phyloP scores from a whole-genome alignment of 1,140 invertebrate genomes.

The Musca domestica region DNA sequence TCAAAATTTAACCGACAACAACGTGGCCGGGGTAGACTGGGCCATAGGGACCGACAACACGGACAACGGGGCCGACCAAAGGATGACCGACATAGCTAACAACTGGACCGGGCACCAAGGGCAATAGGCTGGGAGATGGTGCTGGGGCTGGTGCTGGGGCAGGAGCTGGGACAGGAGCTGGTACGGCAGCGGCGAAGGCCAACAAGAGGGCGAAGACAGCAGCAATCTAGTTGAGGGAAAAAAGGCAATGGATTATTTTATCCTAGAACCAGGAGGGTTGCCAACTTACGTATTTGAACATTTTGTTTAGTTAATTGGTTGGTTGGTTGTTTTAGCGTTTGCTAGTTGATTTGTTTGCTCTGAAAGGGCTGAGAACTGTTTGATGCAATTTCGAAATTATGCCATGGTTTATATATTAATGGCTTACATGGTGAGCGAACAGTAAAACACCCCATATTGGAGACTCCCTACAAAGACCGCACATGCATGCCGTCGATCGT shows the following conservation, averaged over 20 bases:
- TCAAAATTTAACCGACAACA: not conserved
- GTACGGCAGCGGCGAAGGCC: not conserved
- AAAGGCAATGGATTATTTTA: not conserved
- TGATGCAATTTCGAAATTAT: slow-evolving; percentile 3
- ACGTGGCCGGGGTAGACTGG: not conserved
- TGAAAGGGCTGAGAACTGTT: slow-evolving; percentile 13
- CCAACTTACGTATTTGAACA: slow-evolving; percentile 38
- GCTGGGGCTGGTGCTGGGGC: slow-evolving; percentile 2
- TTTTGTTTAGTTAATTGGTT: slow-evolving; percentile 33
- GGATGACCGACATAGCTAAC: not conserved
- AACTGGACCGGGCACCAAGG: slow-evolving; percentile 1
- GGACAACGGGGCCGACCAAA: not conserved
- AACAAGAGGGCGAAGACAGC: slow-evolving; percentile 16
- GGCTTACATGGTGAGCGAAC: not conserved
- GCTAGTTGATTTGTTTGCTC: not conserved
- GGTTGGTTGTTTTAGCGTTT: not conserved
- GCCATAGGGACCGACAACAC: slow-evolving; percentile 2
- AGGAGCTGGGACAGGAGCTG: slow-evolving; percentile 10
- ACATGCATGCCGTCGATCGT: not conserved
- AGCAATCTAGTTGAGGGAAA: not conserved
- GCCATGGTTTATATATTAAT: slow-evolving; percentile 12
- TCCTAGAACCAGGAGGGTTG: too few relatives aligned
- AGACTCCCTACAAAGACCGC: too few relatives aligned
- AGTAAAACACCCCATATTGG: too few relatives aligned
- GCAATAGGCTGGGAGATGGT: not conserved